Conservation (phyloP, 2,113 vertebrate species). For the Empidonax alnorum region DNA sequence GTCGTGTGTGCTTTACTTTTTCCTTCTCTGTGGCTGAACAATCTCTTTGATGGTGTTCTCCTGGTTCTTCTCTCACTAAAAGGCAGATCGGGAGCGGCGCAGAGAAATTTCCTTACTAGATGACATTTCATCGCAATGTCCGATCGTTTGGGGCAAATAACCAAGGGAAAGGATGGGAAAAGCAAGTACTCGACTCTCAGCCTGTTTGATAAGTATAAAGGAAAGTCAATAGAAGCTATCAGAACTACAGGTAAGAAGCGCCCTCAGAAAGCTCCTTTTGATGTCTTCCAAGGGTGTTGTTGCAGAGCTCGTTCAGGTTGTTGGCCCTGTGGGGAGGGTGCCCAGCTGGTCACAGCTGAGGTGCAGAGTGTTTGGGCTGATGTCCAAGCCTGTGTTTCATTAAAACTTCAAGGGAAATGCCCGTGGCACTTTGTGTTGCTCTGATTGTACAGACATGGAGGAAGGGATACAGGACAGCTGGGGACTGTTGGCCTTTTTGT, state of each 20-base stretch:
- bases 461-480: neutral
- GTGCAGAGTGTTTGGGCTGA: neutral
- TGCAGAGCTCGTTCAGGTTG: neutral
- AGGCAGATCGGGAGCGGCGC: slow-evolving; percentile 92
- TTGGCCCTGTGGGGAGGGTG: neutral
- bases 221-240: slow-evolving; percentile 97
- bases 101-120: slow-evolving; percentile 99
- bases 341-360: neutral
- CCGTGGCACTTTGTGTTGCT: neutral
- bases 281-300: neutral
- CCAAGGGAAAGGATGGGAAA: slow-evolving; percentile 99
- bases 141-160: slow-evolving; percentile 99
- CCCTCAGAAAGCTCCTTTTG: neutral
- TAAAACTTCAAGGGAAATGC: neutral
- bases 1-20: neutral
- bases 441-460: neutral
- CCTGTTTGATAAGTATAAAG: slow-evolving; percentile 99
- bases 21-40: neutral
- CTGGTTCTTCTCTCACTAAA: neutral
- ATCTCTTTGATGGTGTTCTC: neutral
- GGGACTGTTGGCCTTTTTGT: rapidly evolving
- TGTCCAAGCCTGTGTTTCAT: neutral
- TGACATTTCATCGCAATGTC: slow-evolving; percentile 99
- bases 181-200: slow-evolving; percentile 99
- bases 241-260: slow-evolving; percentile 90